Evolutionary conservation across 2,113 vertebrate genomes (phyloP), one percentile per base, ranked within the genome.

Genomic region (Podilymbus podiceps): DNA sequence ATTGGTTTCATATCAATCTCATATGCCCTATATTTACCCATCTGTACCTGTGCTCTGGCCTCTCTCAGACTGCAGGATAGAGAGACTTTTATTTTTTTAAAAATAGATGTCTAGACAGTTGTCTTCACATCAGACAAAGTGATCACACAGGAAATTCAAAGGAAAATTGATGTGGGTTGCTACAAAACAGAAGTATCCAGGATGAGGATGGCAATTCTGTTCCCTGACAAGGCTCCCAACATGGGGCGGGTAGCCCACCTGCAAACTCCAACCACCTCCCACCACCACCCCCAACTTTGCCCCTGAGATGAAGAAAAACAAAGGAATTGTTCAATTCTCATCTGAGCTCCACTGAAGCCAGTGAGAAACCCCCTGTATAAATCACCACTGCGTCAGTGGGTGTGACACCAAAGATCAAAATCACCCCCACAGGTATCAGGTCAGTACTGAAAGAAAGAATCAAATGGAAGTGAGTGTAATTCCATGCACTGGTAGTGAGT

Each of bases 41-140:
- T 67, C 79, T 79, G 56, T 16, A 78, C 77, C 91, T 69, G 69
- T 82, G 55, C 87, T 85, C 89, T 68, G 69, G 90, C 76, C 86
- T 91, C 82, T 84, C 89, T 94, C 74, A 77, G 76, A 64, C 80
- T 89, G 73, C 91, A 80, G 80, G 30, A 91, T 15, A 85, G 52
- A 83, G 52, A 76, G 40, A 75, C 9, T 38, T 82, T 73, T 81
- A 35, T 53, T 59, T 72, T 24, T 31, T 87, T 73, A 59, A n/a
- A 49, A 73, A 91, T 44, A 38, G 80, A 73, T 95, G 96, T 98
- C 96, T 97, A 97, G 97, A 97, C 97, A 95, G 93, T 73, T 96
- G 88, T 90, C 93, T 97, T 91, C 22, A 4, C 71, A 93, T 78
- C 94, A 97, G 93, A 95, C 90, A 78, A 91, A 95, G 77, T 28